Evolutionary conservation across 2,113 vertebrate species (phyloP).

Genomic region (Coregonus clupeaformis): DNA sequence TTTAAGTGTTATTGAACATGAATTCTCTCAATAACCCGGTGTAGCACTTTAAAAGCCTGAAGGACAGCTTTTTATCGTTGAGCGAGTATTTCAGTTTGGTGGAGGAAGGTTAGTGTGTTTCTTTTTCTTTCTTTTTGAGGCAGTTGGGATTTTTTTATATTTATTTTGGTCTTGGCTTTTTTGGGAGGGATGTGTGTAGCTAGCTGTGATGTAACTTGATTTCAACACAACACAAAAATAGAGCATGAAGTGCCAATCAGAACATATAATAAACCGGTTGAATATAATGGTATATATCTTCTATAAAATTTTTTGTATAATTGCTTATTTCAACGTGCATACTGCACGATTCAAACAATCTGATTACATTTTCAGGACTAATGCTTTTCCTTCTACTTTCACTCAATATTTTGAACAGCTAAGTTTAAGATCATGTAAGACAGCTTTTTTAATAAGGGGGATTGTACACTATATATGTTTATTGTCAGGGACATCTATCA

Average conservation of each 20-base stretch:
- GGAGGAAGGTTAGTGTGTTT: slow-evolving; percentile 78
- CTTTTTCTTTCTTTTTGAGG: slow-evolving; percentile 82
- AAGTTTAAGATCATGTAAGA: slow-evolving; percentile 75
- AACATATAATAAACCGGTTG: slow-evolving; percentile 75
- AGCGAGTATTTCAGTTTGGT: slow-evolving; percentile 84
- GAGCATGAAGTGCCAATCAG: slow-evolving; percentile 85
- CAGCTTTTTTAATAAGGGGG: slow-evolving; percentile 73
- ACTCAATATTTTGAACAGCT: slow-evolving; percentile 78
- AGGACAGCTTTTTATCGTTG: slow-evolving; percentile 78
- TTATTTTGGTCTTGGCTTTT: slow-evolving; percentile 82
- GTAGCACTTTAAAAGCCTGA: slow-evolving; percentile 82
- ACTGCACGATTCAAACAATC: slow-evolving; percentile 72
- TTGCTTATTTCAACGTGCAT: slow-evolving; percentile 73
- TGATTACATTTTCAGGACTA: slow-evolving; percentile 59
- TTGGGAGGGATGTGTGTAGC: slow-evolving; percentile 72
- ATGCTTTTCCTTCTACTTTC: slow-evolving; percentile 59
- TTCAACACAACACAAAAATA: slow-evolving; percentile 79
- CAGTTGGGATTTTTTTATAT: slow-evolving; percentile 71
- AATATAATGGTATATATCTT: slow-evolving; percentile 51
- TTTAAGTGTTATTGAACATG: slow-evolving; percentile 89
- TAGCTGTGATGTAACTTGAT: slow-evolving; percentile 83
- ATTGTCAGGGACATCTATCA: slow-evolving; percentile 74
- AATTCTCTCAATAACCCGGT: slow-evolving; percentile 86
- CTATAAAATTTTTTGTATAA: slow-evolving; percentile 19
- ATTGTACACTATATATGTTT: slow-evolving; percentile 77